phyloP scores from a whole-genome alignment of 2,888 invertebrate genomes.

The Plebejus argus region DNA sequence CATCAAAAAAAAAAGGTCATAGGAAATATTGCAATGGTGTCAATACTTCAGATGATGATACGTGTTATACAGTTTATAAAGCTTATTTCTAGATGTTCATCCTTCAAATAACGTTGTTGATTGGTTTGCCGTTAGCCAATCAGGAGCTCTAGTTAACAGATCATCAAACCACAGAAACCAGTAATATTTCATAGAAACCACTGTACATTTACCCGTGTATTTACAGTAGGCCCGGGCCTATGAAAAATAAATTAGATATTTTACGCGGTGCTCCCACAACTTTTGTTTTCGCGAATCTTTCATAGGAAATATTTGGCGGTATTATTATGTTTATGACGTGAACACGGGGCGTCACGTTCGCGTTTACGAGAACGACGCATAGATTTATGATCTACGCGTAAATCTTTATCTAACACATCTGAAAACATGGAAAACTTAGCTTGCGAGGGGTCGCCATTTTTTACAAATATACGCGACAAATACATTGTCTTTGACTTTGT shows the following conservation, averaged over 20 bases:
- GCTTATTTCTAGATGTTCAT: too few species aligned
- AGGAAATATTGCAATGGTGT: too few species aligned
- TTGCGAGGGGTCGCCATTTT: neutral
- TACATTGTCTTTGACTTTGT: neutral
- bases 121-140: too few species aligned
- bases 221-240: neutral
- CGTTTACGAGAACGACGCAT: neutral
- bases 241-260: constrained; percentile 14
- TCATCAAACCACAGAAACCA: neutral
- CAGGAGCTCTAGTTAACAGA: too few species aligned
- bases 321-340: neutral
- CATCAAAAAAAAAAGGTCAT: too few species aligned
- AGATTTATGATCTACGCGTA: constrained; percentile 5
- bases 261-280: neutral
- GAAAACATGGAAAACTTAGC: neutral
- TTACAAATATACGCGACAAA: neutral
- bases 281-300: constrained; percentile 7
- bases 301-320: neutral
- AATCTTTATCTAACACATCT: neutral
- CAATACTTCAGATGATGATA: too few species aligned
- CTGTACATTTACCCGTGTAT: neutral
- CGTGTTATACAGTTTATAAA: too few species aligned
- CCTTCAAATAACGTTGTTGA: too few species aligned
- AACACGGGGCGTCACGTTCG: neutral
- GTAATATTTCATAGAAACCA: neutral